Conservation (phyloP, 2,113 vertebrate genomes). For the Craseonycteris thonglongyai region DNA sequence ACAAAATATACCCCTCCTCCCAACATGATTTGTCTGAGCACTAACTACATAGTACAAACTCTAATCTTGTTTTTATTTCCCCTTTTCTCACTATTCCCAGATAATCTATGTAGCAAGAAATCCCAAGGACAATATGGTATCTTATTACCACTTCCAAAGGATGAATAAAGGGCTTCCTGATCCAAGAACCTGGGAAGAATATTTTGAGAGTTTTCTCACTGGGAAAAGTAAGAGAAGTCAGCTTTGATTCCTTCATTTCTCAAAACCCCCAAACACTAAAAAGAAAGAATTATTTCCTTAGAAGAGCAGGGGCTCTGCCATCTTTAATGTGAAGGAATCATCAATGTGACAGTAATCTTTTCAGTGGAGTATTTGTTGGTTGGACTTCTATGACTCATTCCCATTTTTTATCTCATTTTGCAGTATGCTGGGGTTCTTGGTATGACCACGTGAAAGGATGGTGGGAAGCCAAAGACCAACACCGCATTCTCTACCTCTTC, state of each 20-base stretch:
- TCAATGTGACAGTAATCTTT: neutral
- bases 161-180: conserved; percentile 82
- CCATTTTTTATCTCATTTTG: conserved; percentile 3
- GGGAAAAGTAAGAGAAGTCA: conserved; percentile 77
- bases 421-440: conserved; percentile 83
- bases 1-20: neutral
- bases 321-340: neutral
- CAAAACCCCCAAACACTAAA: neutral
- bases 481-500: conserved; percentile 80
- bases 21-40: neutral
- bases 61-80: neutral
- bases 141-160: conserved; percentile 86
- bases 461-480: conserved; percentile 78
- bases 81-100: conserved; percentile 61
- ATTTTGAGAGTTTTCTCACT: conserved; percentile 77
- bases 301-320: neutral
- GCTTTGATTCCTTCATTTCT: neutral
- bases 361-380: neutral
- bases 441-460: conserved; percentile 80
- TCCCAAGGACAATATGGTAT: conserved; percentile 88
- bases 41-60: neutral
- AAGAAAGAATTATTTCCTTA: neutral
- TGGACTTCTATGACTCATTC: neutral
- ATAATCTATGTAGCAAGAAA: conserved; percentile 86
- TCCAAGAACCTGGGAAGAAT: conserved; percentile 83